Percentiles rank a stretch among this genome's conserved stretches.
These are phyloP conservation scores for Lagopus leucura DNA, from an alignment of 2,113 vertebrate genomes.

Conservation along the genomic window DNA sequence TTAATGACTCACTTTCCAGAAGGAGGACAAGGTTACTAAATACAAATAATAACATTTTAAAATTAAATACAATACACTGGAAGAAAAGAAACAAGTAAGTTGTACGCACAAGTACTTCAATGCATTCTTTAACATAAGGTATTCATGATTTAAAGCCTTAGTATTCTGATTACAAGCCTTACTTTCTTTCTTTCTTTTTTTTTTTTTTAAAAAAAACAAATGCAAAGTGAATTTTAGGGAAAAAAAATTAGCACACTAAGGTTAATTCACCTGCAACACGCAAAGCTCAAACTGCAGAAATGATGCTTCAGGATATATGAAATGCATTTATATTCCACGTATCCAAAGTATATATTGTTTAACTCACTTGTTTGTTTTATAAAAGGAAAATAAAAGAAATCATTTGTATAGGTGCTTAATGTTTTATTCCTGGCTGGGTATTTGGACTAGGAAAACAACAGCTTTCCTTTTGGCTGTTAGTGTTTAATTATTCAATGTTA, in stretches of 20 bases:
- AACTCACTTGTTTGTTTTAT: conserved; percentile 48
- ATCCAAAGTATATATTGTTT: conserved; percentile 53
- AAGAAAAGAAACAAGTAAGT: not conserved
- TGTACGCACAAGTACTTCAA: not conserved
- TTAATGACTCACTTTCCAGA: not conserved
- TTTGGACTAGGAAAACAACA: conserved; percentile 74
- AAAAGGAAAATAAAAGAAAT: conserved; percentile 60
- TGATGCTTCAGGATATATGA: not conserved
- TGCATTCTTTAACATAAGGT: not conserved
- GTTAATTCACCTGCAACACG: not conserved
- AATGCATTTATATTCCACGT: not conserved
- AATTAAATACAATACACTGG: not conserved
- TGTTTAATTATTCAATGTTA: conserved; percentile 70
- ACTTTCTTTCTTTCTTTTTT: not conserved
- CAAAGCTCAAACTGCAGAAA: not conserved
- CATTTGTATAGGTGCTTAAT: conserved; percentile 56
- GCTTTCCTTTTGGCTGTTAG: conserved; percentile 74
- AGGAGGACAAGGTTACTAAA: not conserved
- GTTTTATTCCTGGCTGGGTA: conserved; percentile 73
- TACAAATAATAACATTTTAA: not conserved
- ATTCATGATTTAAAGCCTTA: not conserved
- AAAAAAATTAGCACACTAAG: not conserved
- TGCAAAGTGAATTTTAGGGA: not conserved
- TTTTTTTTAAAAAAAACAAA: not conserved
- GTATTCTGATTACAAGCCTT: not conserved